Evolutionary conservation across 2,888 invertebrate genomes (phyloP), one percentile per base, ranked within the genome.

Genomic region (Idaea dimidiata): DNA sequence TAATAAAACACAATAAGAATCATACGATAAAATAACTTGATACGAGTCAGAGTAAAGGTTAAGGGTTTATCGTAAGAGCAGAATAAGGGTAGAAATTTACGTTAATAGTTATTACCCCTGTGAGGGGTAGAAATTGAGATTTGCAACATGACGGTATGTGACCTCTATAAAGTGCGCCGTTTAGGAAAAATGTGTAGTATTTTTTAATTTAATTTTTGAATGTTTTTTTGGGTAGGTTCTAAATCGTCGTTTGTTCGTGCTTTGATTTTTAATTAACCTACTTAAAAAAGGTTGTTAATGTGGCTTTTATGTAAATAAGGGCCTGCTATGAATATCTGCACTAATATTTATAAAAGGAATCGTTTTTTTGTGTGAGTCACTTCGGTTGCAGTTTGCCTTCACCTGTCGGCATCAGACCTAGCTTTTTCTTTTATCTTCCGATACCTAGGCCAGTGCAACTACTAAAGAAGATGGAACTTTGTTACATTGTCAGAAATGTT

Each of bases 71-170:
- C 70, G 72, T 73, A 71, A 73, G 76, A 70, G 72, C 72, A 73
- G 73, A 73, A 76, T 76, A 74, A 73, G 74, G 75, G 77, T 75
- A 72, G 54, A 63, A 68, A 72, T 69, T 72, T 75, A 66, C 24
- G 64, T 70, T 74, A 75, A 72, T 74, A 76, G 76, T 75, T 75
- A 68, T 66, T 62, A 68, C 63, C 57, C 70, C 62, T 65, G 63
- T 66, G 64, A 71, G 75, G 73, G 59, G 59, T 61, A 61, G 62
- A 62, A 62, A 66, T 64, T 60, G 62, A 62, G 58, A 58, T 56
- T 56, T 56, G 56, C 18, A 16, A 56, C 56, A 56, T 18, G 63
- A 66, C 62, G 66, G 58, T 16, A 16, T 63, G 62, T 62, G 63
- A 66, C 66, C 66, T 60, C 60, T 54, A 62, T 66, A 66, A 66